A percentile compares a stretch with the other conserved stretches of the same genome.
phyloP scores from a whole-genome alignment of 2,888 invertebrate genomes.

The Strigamia maritima region DNA sequence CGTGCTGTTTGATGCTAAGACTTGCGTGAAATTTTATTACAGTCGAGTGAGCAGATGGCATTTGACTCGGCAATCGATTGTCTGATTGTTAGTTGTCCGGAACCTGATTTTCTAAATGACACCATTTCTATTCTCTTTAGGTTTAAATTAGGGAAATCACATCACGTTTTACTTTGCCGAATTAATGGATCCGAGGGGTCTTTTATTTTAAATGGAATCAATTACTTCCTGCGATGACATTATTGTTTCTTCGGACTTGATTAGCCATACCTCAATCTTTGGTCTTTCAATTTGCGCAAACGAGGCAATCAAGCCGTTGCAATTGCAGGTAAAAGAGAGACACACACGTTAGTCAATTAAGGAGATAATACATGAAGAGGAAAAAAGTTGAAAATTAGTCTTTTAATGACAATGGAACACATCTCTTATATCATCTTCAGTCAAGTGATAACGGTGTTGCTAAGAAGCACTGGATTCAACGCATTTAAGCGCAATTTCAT shows the following conservation, averaged over 20 bases:
- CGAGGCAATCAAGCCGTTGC: no score
- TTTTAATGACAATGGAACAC: background rate
- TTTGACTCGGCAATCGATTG: background rate
- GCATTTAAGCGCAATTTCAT: slow-evolving; percentile 14
- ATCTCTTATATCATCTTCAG: background rate
- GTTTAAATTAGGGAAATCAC: background rate
- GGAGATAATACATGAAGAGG: background rate
- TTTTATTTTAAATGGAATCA: slow-evolving; percentile 1
- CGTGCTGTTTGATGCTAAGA: background rate
- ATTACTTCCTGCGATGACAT: background rate
- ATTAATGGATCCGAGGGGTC: background rate
- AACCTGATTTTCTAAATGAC: background rate
- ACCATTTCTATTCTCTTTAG: background rate
- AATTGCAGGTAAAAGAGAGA: background rate
- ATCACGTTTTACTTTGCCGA: background rate
- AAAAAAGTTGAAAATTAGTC: background rate
- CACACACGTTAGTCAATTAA: background rate
- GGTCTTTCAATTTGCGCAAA: background rate
- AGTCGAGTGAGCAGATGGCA: background rate
- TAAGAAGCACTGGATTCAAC: background rate
- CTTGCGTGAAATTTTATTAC: background rate
- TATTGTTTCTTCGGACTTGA: background rate
- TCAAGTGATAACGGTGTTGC: background rate
- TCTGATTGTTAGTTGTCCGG: background rate
- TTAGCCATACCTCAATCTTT: background rate